phyloP scores from a whole-genome alignment of 2,888 invertebrate species.

The Pristionchus fissidentatus region DNA sequence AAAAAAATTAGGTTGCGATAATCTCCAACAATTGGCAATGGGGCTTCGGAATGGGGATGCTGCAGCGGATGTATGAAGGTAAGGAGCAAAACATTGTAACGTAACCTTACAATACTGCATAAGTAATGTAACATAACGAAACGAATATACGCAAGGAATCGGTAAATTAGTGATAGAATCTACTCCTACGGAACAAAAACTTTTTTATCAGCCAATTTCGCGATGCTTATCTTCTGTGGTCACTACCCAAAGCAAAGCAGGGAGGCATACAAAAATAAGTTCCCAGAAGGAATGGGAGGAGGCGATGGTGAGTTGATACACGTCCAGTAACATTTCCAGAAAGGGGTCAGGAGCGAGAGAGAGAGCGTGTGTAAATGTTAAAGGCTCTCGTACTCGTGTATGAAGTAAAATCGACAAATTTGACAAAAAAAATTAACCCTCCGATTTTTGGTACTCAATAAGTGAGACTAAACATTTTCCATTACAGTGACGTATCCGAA shows the following conservation, averaged over 20 bases:
- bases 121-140: too few relatives aligned
- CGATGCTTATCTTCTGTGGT: slow-evolving; percentile 36
- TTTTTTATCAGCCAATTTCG: neutral
- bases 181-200: neutral
- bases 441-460: neutral
- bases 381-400: too few relatives aligned
- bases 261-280: neutral
- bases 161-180: neutral
- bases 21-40: slow-evolving; percentile 30
- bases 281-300: neutral
- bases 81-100: neutral
- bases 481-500: neutral
- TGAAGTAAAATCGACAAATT: too few relatives aligned
- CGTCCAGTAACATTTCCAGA: neutral
- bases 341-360: too few relatives aligned
- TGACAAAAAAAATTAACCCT: neutral
- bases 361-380: too few relatives aligned
- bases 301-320: neutral
- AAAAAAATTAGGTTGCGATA: neutral
- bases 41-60: neutral
- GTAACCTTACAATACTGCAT: too few relatives aligned
- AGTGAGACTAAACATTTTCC: too few relatives aligned
- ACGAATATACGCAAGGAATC: too few relatives aligned
- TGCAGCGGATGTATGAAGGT: slow-evolving; percentile 38
- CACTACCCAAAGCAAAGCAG: slow-evolving; percentile 11